Evolutionary conservation across 2,888 invertebrate genomes (phyloP).

Genomic region (Mesorhabditis belari): DNA sequence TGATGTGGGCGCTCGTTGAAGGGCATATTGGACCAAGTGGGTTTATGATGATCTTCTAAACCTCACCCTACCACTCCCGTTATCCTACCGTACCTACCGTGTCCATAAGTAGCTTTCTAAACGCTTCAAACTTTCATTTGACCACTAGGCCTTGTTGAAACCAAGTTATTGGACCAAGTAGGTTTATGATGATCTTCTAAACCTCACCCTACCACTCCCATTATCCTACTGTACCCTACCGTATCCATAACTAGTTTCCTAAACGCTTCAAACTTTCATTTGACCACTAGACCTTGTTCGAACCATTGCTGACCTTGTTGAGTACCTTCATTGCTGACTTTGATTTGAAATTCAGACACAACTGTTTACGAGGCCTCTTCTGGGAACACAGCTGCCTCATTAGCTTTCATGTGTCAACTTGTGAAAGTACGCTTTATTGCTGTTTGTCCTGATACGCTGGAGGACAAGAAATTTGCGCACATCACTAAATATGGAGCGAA

Average conservation of each 20-base stretch:
- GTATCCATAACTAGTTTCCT: neutral
- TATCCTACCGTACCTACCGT: neutral
- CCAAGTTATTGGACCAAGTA: neutral
- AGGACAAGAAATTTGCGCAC: slow-evolving; percentile 12
- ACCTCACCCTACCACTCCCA: neutral
- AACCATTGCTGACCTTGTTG: too few species aligned
- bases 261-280: neutral
- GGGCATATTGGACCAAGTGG: slow-evolving; percentile 16
- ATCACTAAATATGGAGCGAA: slow-evolving; percentile 17
- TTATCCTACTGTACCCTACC: neutral
- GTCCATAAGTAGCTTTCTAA: neutral
- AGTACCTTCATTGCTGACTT: too few species aligned
- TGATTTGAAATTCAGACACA: slow-evolving; percentile 17
- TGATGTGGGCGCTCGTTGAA: slow-evolving; percentile 31
- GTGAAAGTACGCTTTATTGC: slow-evolving; percentile 35
- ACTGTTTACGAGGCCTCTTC: slow-evolving; percentile 41
- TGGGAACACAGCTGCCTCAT: slow-evolving; percentile 42
- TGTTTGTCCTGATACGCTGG: slow-evolving; percentile 27
- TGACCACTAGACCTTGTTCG: neutral
- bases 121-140: neutral
- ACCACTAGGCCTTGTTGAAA: neutral
- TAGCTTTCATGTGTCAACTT: slow-evolving; percentile 37
- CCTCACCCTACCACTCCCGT: neutral
- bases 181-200: neutral
- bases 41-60: neutral